Percentiles rank a stretch among this genome's conserved stretches.
These are phyloP conservation scores for Himalopsyche japonica DNA, from an alignment of 2,888 invertebrate species.

Conservation along the genomic window DNA sequence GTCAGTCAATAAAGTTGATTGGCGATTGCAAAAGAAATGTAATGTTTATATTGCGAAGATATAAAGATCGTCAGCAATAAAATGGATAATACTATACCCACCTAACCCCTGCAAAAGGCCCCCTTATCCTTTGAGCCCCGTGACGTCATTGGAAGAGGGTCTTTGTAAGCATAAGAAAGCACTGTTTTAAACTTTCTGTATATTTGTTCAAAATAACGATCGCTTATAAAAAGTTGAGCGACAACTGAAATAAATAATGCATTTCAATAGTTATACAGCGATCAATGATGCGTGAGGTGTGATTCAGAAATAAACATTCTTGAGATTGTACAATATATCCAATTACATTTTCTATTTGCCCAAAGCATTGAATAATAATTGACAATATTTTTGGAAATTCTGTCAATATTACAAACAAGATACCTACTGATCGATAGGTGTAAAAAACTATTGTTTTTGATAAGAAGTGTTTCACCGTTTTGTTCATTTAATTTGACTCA, in stretches of 20 bases:
- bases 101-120: neutral
- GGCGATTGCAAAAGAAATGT: too few species aligned
- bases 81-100: neutral
- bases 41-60: too few species aligned
- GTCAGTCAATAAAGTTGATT: too few species aligned
- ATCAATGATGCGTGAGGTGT: neutral
- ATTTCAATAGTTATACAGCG: neutral
- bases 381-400: too few species aligned
- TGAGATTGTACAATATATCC: too few species aligned
- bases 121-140: neutral
- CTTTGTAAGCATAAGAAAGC: neutral
- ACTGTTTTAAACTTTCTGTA: neutral
- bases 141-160: neutral
- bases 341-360: too few species aligned
- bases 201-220: neutral
- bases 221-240: neutral
- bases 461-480: too few species aligned
- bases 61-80: neutral
- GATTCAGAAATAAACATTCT: neutral
- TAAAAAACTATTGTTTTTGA: too few species aligned
- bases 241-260: neutral
- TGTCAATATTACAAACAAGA: too few species aligned
- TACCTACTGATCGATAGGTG: too few species aligned
- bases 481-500: too few species aligned
- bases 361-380: too few species aligned